Percentiles rank a stretch among this genome's conserved stretches.
These are phyloP conservation scores for Apotomis turbidana DNA, from an alignment of 2,888 invertebrate species.

Conservation along the genomic window DNA sequence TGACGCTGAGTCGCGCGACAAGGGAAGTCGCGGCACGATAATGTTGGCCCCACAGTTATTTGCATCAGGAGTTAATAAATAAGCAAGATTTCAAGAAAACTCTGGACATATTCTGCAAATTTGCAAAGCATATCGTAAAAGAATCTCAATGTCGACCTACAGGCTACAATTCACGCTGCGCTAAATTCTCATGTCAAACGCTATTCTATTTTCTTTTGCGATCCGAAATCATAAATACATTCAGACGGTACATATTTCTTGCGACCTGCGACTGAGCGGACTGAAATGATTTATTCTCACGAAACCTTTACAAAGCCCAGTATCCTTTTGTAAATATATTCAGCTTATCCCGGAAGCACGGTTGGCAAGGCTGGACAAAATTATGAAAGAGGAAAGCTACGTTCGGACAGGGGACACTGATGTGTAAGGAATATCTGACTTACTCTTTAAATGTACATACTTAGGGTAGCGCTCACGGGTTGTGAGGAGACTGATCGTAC, in stretches of 20 bases:
- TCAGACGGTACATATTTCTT: constrained; percentile 43
- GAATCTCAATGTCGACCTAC: too few species aligned
- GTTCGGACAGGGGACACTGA: constrained; percentile 21
- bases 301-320: constrained; percentile 35
- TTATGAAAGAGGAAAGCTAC: constrained; percentile 30
- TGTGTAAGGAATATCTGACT: constrained; percentile 19
- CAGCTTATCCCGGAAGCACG: constrained; percentile 34
- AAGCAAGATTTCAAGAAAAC: too few species aligned
- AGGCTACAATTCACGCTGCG: constrained; percentile 3
- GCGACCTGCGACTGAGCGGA: constrained; percentile 42
- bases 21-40: too few species aligned
- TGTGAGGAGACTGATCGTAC: not conserved
- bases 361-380: constrained; percentile 28
- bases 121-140: too few species aligned
- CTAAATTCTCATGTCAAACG: constrained; percentile 24
- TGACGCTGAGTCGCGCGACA: too few species aligned
- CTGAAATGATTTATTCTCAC: constrained; percentile 45
- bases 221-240: constrained; percentile 44
- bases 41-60: too few species aligned
- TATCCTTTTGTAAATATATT: constrained; percentile 40
- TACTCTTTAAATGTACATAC: constrained; percentile 4
- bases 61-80: too few species aligned
- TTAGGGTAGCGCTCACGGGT: not conserved
- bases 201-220: constrained; percentile 27
- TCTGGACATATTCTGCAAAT: too few species aligned